A percentile compares a stretch with the other conserved stretches of the same genome.
phyloP scores from a whole-genome alignment of 2,797 vertebrate genomes.

The Sebastes nivosus region DNA sequence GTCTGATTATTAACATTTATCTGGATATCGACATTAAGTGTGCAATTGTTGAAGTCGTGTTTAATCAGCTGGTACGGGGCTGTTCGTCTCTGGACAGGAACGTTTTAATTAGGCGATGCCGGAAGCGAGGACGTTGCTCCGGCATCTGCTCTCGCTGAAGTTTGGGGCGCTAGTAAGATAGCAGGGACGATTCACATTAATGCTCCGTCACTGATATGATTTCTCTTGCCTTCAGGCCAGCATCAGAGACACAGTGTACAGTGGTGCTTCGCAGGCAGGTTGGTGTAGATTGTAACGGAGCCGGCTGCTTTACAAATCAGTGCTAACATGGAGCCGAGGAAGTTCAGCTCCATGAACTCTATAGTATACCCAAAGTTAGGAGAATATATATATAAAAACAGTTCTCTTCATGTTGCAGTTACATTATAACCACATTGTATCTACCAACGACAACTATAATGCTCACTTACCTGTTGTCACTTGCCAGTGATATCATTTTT shows the following conservation, averaged over 20 bases:
- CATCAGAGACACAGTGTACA: background rate
- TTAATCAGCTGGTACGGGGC: background rate
- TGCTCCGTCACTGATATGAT: background rate
- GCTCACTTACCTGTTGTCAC: background rate
- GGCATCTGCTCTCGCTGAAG: background rate
- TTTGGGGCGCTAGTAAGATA: background rate
- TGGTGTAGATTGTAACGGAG: background rate
- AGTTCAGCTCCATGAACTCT: background rate
- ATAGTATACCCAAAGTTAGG: background rate
- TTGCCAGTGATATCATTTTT: background rate
- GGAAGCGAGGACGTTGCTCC: background rate
- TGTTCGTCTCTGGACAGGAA: background rate
- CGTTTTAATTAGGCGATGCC: background rate
- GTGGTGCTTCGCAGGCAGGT: background rate
- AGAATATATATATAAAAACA: background rate
- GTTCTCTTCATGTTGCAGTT: background rate
- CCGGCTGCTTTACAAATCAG: no score
- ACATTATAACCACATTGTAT: background rate
- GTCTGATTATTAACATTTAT: background rate
- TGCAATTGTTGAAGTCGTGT: background rate
- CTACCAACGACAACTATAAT: background rate
- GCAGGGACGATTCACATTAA: background rate
- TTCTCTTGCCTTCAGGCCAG: background rate
- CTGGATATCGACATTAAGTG: background rate
- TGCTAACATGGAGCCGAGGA: background rate